Evolutionary conservation across 2,888 invertebrate species (phyloP).

Genomic region (Blastobasis adustella): DNA sequence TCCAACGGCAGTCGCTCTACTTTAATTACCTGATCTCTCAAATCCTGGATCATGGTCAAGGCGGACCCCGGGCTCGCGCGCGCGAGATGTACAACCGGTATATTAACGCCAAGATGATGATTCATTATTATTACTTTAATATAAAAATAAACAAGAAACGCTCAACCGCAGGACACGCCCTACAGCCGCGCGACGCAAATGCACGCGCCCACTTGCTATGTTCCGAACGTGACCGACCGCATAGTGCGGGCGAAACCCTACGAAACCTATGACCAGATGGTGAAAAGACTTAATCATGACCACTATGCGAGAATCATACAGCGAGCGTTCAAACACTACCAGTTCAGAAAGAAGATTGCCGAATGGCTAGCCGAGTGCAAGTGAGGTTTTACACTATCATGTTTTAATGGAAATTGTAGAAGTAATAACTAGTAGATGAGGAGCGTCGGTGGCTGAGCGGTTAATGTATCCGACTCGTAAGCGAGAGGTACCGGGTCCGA

Average conservation of each 20-base stretch:
- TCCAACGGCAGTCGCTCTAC: no score
- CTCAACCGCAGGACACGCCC: constrained; percentile 54
- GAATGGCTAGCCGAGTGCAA: constrained; percentile 56
- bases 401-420: no score
- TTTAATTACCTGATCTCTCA: no score
- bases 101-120: no score
- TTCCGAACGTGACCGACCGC: constrained; percentile 78
- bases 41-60: no score
- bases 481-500: no score
- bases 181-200: constrained; percentile 78
- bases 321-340: constrained; percentile 76
- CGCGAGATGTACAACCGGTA: no score
- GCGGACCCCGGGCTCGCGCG: no score
- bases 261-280: constrained; percentile 78
- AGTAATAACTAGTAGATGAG: no score
- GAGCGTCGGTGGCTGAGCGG: no score
- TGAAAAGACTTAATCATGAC: constrained; percentile 70
- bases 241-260: constrained; percentile 77
- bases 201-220: constrained; percentile 68
- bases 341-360: constrained; percentile 53
- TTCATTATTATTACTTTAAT: no score
- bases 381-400: constrained; percentile 22
- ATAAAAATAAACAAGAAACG: background rate
- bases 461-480: no score
- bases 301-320: constrained; percentile 79